Evolutionary conservation across 2,888 invertebrate species (phyloP).

Genomic region (Apocheima hispidaria): DNA sequence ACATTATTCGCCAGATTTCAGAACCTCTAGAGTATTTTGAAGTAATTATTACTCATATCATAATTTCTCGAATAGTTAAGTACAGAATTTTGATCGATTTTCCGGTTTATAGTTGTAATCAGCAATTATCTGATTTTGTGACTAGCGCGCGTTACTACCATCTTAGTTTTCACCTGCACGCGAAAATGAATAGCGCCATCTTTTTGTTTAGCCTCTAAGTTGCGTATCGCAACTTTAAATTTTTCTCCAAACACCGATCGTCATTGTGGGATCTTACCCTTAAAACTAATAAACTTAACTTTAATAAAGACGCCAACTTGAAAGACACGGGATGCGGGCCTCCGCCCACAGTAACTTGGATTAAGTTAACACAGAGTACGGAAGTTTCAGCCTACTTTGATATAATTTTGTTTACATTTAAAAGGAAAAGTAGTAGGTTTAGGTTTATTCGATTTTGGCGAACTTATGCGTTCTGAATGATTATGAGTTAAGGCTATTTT

Average conservation of each 20-base stretch:
- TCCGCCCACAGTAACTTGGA: neutral
- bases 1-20: no score
- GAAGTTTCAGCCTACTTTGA: constrained; percentile 1
- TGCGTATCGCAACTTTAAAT: no score
- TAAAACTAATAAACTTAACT: neutral
- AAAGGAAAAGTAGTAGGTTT: neutral
- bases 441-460: neutral
- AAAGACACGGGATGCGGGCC: constrained; percentile 1
- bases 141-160: no score
- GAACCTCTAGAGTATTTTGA: no score
- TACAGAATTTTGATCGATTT: no score
- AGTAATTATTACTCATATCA: no score
- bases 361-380: neutral
- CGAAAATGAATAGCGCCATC: no score
- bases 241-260: no score
- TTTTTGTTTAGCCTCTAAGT: neutral
- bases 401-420: constrained; percentile 5
- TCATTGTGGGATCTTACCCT: neutral
- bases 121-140: no score
- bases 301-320: constrained; percentile 2
- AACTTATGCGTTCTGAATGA: neutral
- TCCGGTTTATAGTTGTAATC: no score
- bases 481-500: neutral
- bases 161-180: no score
- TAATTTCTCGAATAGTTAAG: no score